Conservation (phyloP, 1,140 invertebrate genomes). For the Lasioglossum albipes region DNA sequence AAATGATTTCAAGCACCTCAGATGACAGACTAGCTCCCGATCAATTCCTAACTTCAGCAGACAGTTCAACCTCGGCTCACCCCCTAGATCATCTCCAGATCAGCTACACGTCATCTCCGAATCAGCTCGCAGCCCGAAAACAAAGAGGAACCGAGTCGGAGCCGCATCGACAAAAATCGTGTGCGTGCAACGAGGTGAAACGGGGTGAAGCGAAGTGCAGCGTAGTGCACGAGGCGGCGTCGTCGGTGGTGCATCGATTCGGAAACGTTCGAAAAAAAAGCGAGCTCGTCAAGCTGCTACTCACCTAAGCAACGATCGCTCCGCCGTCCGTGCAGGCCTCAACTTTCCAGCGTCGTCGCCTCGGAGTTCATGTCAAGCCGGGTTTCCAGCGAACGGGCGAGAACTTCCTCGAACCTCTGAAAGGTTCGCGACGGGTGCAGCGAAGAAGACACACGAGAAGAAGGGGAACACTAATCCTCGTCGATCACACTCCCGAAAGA, state of each 20-base stretch:
- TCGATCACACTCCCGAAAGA: neutral
- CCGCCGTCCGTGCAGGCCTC: constrained; percentile 20
- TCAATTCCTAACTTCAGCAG: no score
- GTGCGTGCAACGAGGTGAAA: neutral
- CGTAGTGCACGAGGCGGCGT: neutral
- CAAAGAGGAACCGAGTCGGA: neutral
- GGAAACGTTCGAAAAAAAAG: constrained; percentile 28
- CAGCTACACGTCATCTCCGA: no score
- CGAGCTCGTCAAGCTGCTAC: neutral
- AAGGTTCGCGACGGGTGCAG: neutral
- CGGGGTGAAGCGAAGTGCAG: no score
- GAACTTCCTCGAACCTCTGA: no score
- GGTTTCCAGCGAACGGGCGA: no score
- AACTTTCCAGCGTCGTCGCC: constrained; percentile 39
- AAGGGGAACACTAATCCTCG: neutral
- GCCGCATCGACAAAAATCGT: constrained; percentile 19
- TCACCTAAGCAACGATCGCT: constrained; percentile 41
- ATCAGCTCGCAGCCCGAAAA: no score
- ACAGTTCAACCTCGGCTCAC: no score
- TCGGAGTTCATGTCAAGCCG: constrained; percentile 39
- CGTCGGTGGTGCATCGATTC: constrained; percentile 23
- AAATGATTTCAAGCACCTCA: no score
- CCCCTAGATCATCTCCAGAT: no score
- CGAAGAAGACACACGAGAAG: neutral
- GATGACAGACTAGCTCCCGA: no score